Percentiles rank a stretch among this genome's conserved stretches.
These are phyloP conservation scores for Phacellophora camtschatica DNA, from an alignment of 30 jellyfish, hydroid and myxozoan genomes.

Conservation along the genomic window DNA sequence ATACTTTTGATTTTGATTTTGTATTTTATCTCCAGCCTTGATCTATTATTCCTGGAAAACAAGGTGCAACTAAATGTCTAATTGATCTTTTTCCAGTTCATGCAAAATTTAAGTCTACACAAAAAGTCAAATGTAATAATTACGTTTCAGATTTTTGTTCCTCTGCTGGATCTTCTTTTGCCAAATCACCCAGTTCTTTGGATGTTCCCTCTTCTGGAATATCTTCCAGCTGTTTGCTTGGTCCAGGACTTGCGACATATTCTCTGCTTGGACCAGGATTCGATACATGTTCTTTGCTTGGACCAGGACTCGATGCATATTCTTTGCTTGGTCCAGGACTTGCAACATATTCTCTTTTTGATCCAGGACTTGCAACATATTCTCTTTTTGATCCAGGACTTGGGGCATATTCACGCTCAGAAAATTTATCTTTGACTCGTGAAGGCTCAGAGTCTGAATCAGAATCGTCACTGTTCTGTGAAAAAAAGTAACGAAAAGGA, in stretches of 20 bases:
- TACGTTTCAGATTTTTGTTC: conserved; percentile 16
- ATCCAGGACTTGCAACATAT: background rate
- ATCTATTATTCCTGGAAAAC: no score
- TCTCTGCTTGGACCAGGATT: background rate
- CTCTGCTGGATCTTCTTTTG: conserved; percentile 1
- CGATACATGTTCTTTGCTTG: background rate
- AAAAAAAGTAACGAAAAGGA: no score
- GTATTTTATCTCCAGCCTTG: no score
- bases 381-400: conserved; percentile 10
- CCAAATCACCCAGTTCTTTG: conserved; percentile 8
- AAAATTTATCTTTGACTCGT: background rate
- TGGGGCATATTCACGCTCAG: background rate
- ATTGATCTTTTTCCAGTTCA: no score
- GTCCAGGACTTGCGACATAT: conserved; percentile 5
- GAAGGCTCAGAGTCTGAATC: conserved; percentile 4
- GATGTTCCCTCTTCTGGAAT: background rate
- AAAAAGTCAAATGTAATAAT: background rate
- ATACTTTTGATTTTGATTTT: no score
- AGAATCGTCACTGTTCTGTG: background rate
- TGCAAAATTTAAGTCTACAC: no score
- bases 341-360: background rate
- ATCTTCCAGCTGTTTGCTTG: background rate
- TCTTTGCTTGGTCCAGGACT: conserved; percentile 16
- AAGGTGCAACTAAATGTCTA: no score
- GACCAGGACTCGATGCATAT: conserved; percentile 4